Conservation (phyloP, 2,888 invertebrate genomes). For the Apantesis nais region DNA sequence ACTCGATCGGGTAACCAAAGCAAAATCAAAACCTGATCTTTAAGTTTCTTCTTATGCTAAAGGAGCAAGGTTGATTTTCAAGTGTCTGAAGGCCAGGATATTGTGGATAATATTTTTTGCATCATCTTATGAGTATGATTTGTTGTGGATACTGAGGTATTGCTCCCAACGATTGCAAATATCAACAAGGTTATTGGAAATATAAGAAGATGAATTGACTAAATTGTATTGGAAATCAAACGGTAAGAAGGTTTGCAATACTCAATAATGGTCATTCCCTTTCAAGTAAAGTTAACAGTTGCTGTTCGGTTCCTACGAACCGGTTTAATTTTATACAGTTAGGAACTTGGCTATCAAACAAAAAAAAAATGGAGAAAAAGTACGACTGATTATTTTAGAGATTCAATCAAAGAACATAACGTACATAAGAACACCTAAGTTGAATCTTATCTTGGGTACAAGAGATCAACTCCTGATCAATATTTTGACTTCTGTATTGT, state of each 20-base stretch:
- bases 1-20: conserved; percentile 28
- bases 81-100: not conserved
- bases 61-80: conserved; percentile 15
- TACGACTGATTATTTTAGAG: not conserved
- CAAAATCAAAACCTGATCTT: conserved; percentile 9
- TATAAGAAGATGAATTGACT: not conserved
- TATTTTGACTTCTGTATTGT: no score
- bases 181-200: conserved; percentile 22
- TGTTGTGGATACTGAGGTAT: conserved; percentile 38
- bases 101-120: conserved; percentile 35
- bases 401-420: not conserved
- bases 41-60: not conserved
- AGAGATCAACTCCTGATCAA: no score
- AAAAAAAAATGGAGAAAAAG: no score
- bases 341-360: no score
- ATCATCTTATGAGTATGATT: conserved; percentile 31
- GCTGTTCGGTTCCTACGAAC: not conserved
- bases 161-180: conserved; percentile 34
- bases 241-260: not conserved
- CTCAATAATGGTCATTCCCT: not conserved
- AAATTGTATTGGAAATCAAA: not conserved
- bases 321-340: not conserved
- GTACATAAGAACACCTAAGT: no score
- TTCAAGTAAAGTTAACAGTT: not conserved
- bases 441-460: not conserved